Conservation (phyloP, 1,140 invertebrate species). For the Macrobrachium rosenbergii region DNA sequence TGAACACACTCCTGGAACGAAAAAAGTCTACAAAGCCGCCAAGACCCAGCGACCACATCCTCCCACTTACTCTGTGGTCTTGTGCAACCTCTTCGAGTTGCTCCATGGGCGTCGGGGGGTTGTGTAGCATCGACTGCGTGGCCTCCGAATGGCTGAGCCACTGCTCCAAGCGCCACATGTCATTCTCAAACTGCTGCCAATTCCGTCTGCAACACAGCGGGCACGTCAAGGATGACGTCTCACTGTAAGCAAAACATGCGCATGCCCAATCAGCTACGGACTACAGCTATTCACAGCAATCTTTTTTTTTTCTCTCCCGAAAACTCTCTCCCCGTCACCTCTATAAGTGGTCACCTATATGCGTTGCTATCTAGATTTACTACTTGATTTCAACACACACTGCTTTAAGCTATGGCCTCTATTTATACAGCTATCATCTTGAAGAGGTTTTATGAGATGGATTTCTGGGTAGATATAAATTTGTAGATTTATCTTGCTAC, state of each 20-base stretch:
- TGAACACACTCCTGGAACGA: too few species aligned
- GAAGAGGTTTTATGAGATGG: too few species aligned
- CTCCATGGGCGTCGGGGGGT: slow-evolving; percentile 82
- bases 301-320: background rate
- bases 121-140: slow-evolving; percentile 79
- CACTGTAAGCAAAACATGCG: slow-evolving; percentile 77
- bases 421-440: too few species aligned
- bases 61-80: slow-evolving; percentile 72
- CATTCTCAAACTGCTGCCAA: slow-evolving; percentile 89
- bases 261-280: slow-evolving; percentile 72
- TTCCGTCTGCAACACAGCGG: slow-evolving; percentile 78
- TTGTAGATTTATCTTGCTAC: too few species aligned
- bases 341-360: too few species aligned
- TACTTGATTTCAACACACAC: too few species aligned
- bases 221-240: slow-evolving; percentile 82
- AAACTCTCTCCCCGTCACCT: too few species aligned
- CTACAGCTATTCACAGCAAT: background rate
- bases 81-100: slow-evolving; percentile 88
- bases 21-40: too few species aligned
- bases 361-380: too few species aligned
- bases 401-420: too few species aligned
- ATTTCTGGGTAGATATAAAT: too few species aligned
- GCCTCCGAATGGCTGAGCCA: slow-evolving; percentile 91
- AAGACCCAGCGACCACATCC: background rate
- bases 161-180: slow-evolving; percentile 89